Conservation (phyloP, 2,888 invertebrate species). For the Leucoma salicis region DNA sequence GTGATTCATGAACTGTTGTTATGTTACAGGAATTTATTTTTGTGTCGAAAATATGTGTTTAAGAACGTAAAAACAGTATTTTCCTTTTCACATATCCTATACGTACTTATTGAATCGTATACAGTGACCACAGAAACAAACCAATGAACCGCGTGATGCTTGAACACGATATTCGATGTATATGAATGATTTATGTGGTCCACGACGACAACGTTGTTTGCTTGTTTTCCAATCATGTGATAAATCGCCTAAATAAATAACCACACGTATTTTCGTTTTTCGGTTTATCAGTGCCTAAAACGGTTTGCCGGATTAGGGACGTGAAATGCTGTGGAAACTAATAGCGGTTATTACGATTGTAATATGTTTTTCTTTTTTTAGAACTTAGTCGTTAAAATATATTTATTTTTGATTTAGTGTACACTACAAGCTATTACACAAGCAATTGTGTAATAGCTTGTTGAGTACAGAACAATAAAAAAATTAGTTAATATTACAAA, state of each 20-base stretch:
- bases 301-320: not conserved
- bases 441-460: too few relatives aligned
- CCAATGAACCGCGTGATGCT: conserved; percentile 13
- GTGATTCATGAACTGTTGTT: too few relatives aligned
- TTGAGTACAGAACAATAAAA: too few relatives aligned
- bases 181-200: conserved; percentile 30
- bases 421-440: too few relatives aligned
- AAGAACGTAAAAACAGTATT: not conserved
- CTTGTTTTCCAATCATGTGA: conserved; percentile 31
- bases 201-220: conserved; percentile 30
- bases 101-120: not conserved
- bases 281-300: conserved; percentile 7
- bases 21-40: too few relatives aligned
- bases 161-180: conserved; percentile 24
- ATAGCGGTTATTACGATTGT: not conserved
- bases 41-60: too few relatives aligned
- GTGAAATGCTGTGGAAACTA: not conserved
- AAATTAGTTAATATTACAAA: too few relatives aligned
- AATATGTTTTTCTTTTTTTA: too few relatives aligned
- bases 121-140: conserved; percentile 15
- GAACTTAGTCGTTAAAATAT: too few relatives aligned
- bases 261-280: conserved; percentile 7
- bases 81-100: not conserved
- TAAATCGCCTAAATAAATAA: conserved; percentile 23
- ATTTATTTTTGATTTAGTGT: too few relatives aligned